Evolutionary conservation across 2,113 vertebrate genomes (phyloP).

Genomic region (Mionectes macconnelli): DNA sequence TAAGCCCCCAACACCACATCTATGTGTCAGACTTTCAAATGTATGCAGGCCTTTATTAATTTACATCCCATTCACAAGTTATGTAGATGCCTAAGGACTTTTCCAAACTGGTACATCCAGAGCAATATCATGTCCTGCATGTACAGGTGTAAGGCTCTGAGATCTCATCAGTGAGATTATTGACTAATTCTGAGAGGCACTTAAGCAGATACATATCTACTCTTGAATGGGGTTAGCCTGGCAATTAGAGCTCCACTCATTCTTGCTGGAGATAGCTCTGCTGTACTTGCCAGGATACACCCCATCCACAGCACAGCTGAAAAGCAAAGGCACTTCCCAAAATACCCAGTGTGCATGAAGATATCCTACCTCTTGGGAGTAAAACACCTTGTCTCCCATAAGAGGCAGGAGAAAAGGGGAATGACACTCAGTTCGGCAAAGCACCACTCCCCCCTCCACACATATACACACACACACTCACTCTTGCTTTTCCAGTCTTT

Average conservation of each 20-base stretch:
- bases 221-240: slow-evolving; percentile 46
- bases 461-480: not conserved
- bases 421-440: not conserved
- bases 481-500: slow-evolving; percentile 7
- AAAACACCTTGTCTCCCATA: not conserved
- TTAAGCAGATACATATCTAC: slow-evolving; percentile 59
- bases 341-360: not conserved
- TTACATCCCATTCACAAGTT: slow-evolving; percentile 1
- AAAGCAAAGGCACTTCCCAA: slow-evolving; percentile 27
- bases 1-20: slow-evolving; percentile 18
- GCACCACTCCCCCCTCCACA: too few species aligned
- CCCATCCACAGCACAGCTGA: slow-evolving; percentile 9
- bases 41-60: slow-evolving; percentile 5
- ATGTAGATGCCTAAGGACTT: slow-evolving; percentile 30
- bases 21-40: slow-evolving; percentile 3
- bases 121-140: slow-evolving; percentile 25
- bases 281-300: slow-evolving; percentile 45
- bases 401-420: not conserved
- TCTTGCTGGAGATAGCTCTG: slow-evolving; percentile 24
- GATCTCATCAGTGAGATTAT: slow-evolving; percentile 58
- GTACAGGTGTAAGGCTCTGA: slow-evolving; percentile 62
- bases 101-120: slow-evolving; percentile 53
- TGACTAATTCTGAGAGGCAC: slow-evolving; percentile 57
- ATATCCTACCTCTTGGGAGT: not conserved
- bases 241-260: slow-evolving; percentile 31